phyloP scores from a whole-genome alignment of 2,113 vertebrate genomes.

The Mastomys natalensis region DNA sequence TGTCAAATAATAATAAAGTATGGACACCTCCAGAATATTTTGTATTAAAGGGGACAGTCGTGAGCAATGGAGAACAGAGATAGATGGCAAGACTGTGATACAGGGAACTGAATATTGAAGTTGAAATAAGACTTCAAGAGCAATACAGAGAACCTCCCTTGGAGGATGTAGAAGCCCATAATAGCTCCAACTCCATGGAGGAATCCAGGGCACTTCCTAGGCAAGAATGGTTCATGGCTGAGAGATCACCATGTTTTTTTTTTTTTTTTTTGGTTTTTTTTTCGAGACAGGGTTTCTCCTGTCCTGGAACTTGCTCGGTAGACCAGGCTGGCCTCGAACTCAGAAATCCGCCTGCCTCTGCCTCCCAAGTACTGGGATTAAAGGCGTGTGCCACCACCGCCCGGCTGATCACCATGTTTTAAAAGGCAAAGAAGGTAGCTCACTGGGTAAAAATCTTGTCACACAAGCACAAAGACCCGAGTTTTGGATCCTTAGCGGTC shows the following conservation, averaged over 20 bases:
- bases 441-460: neutral
- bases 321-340: no score
- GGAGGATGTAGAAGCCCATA: neutral
- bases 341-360: no score
- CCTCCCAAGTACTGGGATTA: no score
- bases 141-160: neutral
- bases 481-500: neutral
- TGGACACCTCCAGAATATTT: fast-evolving
- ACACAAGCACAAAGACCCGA: neutral
- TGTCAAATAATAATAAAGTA: neutral
- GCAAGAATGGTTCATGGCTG: fast-evolving
- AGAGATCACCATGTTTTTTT: neutral
- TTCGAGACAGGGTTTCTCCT: no score
- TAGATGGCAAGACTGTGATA: no score
- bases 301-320: no score
- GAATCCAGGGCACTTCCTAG: no score
- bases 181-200: neutral
- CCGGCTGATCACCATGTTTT: neutral
- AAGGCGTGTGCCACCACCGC: no score
- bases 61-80: fast-evolving
- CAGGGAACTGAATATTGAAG: neutral
- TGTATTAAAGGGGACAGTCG: neutral
- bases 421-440: neutral
- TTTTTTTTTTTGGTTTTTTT: no score
- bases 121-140: neutral